Conservation (phyloP, 1,140 invertebrate genomes). For the Lucilia cuprina region DNA sequence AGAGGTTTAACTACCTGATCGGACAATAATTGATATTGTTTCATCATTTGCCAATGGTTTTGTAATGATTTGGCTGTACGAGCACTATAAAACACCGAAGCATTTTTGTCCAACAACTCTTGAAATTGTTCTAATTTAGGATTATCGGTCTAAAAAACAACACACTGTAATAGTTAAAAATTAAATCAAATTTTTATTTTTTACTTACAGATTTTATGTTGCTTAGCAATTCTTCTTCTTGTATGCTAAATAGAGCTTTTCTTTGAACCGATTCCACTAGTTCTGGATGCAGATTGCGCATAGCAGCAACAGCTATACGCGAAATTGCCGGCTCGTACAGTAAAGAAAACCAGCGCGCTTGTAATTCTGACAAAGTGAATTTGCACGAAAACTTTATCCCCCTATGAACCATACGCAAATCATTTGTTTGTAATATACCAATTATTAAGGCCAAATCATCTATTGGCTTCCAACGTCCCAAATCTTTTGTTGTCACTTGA, state of each 20-base stretch:
- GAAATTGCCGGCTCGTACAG: constrained; percentile 90
- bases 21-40: constrained; percentile 90
- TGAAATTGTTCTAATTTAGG: constrained; percentile 83
- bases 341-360: constrained; percentile 94
- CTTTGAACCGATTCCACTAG: constrained; percentile 85
- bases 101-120: constrained; percentile 84
- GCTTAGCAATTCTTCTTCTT: constrained; percentile 87
- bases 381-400: constrained; percentile 96
- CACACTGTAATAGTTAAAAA: background rate
- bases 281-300: constrained; percentile 93
- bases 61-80: constrained; percentile 86
- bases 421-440: constrained; percentile 92
- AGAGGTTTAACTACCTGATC: constrained; percentile 80
- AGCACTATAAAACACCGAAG: constrained; percentile 84
- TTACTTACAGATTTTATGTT: constrained; percentile 80
- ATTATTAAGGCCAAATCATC: constrained; percentile 95
- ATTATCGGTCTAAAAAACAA: constrained; percentile 47
- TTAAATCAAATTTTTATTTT: background rate
- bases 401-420: constrained; percentile 84
- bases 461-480: constrained; percentile 95
- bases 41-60: constrained; percentile 91
- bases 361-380: constrained; percentile 92
- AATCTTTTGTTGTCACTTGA: constrained; percentile 78
- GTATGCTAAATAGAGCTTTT: constrained; percentile 86
- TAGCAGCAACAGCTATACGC: constrained; percentile 86